Evolutionary conservation across 2,797 vertebrate species (phyloP), one percentile per base, ranked within the genome.

Genomic region (Vireo griseus): DNA sequence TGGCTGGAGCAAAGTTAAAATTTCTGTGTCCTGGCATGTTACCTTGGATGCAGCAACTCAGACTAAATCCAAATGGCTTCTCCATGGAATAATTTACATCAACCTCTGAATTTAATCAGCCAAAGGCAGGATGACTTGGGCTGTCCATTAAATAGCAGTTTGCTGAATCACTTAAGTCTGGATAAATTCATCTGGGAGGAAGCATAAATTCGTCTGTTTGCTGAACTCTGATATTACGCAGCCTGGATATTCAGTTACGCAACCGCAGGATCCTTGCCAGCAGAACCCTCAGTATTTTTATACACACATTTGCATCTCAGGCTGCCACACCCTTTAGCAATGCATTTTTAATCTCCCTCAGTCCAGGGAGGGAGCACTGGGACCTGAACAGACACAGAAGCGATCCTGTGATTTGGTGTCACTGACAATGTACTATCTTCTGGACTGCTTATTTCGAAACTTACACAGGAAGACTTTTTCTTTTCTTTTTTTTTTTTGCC

Each of bases 21-120:
- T 88, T 57, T 86, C 57, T 75, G 17, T 85, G 68, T 93, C 76
- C 22, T 80, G 28, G 17, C 22, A 0, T 3, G 11, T 92, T 93
- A 65, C 68, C 37, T 77, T 89, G 92, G 82, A 84, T 75, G 54
- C 87, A 91, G 28, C 66, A 86, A 44, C 33, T 81, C 58, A 35
- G 69, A 81, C 47, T 29, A 55, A 88, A 90, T 86, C 50, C 9
- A 6, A 62, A 50, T 1, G 1, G 62, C 69, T 88, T 87, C 72
- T 95, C 86, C 40, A 9, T 75, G 89, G 89, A 95, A 94, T 89
- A 89, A 48, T 91, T 94, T 96, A 48, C 87, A 93, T 93, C 65
- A 94, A 4, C 44, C 57, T 83, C 75, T 67, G 91, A 83, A 82
- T 80, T 88, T 83, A 86, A 72, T 88, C 92, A 74, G 86, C 82